phyloP scores from a whole-genome alignment of 2,797 vertebrate genomes.

The Sciaenops ocellatus region DNA sequence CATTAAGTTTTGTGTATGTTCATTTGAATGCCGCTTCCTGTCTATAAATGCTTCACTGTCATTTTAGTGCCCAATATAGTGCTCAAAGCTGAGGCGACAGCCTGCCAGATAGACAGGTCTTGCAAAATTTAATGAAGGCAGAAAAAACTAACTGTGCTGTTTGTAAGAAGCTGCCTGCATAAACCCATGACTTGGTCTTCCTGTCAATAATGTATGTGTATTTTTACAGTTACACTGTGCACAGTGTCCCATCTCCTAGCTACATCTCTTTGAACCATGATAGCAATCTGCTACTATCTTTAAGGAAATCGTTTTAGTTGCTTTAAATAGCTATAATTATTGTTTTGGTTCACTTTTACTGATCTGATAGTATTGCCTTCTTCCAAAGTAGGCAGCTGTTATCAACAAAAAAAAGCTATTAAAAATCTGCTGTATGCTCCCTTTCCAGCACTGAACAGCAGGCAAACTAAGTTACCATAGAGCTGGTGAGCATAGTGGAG shows the following conservation, averaged over 20 bases:
- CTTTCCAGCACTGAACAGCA: neutral
- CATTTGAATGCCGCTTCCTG: conserved; percentile 37
- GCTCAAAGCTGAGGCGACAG: conserved; percentile 28
- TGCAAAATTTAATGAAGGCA: conserved; percentile 47
- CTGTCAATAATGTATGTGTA: neutral
- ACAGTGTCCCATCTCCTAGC: neutral
- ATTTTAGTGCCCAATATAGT: neutral
- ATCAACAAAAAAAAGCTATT: neutral
- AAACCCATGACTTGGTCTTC: conserved; percentile 12
- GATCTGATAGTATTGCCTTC: neutral
- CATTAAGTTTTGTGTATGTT: conserved; percentile 14
- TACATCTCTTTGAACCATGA: neutral
- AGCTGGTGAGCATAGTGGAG: neutral
- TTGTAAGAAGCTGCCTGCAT: conserved; percentile 22
- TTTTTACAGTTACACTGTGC: neutral
- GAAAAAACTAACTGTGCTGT: neutral
- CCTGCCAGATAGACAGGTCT: neutral
- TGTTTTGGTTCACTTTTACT: neutral
- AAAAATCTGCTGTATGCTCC: neutral
- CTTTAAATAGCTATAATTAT: conserved; percentile 16
- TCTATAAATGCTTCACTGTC: conserved; percentile 32
- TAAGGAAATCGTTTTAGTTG: neutral
- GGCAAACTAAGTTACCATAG: neutral
- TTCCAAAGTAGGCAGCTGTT: neutral
- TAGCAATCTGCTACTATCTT: neutral